Evolutionary conservation across 1,140 invertebrate species (phyloP).

Genomic region (Oreohelix idahoensis): DNA sequence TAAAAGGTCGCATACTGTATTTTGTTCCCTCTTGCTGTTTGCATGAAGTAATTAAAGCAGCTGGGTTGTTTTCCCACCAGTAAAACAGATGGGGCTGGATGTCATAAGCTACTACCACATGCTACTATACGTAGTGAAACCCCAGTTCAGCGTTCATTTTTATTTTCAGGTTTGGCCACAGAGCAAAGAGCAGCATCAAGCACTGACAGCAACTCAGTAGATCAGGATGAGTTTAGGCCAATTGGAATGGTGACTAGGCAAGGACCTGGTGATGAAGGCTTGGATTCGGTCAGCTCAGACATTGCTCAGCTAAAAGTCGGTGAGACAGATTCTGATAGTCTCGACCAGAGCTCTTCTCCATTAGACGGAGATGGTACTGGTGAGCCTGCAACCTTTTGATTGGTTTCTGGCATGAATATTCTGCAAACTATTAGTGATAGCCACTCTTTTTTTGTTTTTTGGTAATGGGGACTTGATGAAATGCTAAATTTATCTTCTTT

Average conservation of each 20-base stretch:
- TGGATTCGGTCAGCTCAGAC: conserved; percentile 23
- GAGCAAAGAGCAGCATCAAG: conserved; percentile 17
- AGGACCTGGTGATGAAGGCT: conserved; percentile 30
- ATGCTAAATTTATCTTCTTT: too few species aligned
- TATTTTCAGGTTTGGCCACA: conserved; percentile 11
- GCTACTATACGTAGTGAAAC: too few species aligned
- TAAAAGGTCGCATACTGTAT: too few species aligned
- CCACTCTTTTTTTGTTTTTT: too few species aligned
- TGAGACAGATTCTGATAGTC: conserved; percentile 30
- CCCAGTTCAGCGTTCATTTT: too few species aligned
- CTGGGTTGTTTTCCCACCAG: too few species aligned
- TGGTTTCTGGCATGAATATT: conserved; percentile 10
- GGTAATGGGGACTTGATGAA: too few species aligned
- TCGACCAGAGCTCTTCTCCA: conserved; percentile 1
- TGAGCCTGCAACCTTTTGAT: conserved; percentile 5
- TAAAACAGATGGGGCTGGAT: too few species aligned
- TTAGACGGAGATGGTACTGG: conserved; percentile 8
- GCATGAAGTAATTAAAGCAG: too few species aligned
- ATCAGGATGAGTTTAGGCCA: conserved; percentile 44
- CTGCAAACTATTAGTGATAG: too few species aligned
- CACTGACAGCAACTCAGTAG: conserved; percentile 30
- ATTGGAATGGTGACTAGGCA: conserved; percentile 44
- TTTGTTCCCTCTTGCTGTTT: too few species aligned
- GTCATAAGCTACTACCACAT: too few species aligned
- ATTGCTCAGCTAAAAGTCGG: conserved; percentile 30